phyloP scores from a whole-genome alignment of 92 coral and sea anemone species.

The Siderastrea radians region DNA sequence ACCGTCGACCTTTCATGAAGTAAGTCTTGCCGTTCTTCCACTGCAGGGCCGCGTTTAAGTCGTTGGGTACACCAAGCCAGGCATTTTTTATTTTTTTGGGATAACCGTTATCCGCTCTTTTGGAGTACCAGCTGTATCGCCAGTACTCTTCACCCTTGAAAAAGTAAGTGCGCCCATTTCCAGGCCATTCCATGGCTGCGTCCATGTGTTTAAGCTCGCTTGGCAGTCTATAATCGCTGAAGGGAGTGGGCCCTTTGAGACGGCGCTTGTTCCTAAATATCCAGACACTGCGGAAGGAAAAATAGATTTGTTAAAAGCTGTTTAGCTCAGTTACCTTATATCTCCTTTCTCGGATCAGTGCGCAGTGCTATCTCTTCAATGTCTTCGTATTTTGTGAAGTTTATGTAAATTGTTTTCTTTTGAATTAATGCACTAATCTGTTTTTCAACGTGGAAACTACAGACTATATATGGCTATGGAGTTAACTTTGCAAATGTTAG shows the following conservation, averaged over 20 bases:
- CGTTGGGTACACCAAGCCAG: slow-evolving; percentile 79
- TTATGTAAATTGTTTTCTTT: too few relatives aligned
- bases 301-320: background rate
- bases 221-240: slow-evolving; percentile 65
- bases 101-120: slow-evolving; percentile 78
- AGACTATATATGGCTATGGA: too few relatives aligned
- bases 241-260: slow-evolving; percentile 60
- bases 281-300: slow-evolving; percentile 63
- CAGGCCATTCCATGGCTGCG: slow-evolving; percentile 91
- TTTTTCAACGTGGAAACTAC: too few relatives aligned
- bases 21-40: slow-evolving; percentile 89
- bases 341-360: too few relatives aligned
- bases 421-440: too few relatives aligned
- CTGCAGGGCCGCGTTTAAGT: slow-evolving; percentile 74
- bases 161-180: slow-evolving; percentile 87
- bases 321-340: too few relatives aligned
- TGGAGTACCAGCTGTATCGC: slow-evolving; percentile 72
- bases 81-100: slow-evolving; percentile 63
- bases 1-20: slow-evolving; percentile 73
- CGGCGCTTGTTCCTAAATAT: slow-evolving; percentile 37
- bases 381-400: too few relatives aligned
- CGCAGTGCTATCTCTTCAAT: too few relatives aligned
- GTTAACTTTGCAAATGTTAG: too few relatives aligned
- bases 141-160: slow-evolving; percentile 86
- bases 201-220: slow-evolving; percentile 74